Base-by-base conservation (phyloP, 1,140 invertebrate genomes). In the Spodoptera frugiperda region DNA sequence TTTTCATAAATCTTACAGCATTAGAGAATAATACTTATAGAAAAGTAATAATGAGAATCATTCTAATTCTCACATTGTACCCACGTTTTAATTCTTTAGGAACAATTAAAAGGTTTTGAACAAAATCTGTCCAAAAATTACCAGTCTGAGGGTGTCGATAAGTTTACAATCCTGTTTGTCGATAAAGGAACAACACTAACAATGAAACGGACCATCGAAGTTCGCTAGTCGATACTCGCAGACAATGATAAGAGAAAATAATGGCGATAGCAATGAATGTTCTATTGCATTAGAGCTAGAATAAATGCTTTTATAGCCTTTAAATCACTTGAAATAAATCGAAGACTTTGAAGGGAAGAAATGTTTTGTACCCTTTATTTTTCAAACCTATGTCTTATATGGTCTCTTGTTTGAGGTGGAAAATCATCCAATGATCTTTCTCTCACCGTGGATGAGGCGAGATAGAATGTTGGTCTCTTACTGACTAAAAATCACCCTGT, bases 161-260 rank as follows among this genome's bases (percentile, higher is more conserved):
- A 53, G 6, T 53, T 25, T 25, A 25, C 25, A 44, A 67, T 19
- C 39, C 39, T 10, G 14, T 63, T 71, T 49, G 74, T 79, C 71
- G 57, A 75, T 19, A 21, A 55, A 30, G 12, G 12, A 55, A 54
- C 85, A 81, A 61, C 83, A 73, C 82, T 87, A 77, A 39, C n/a
- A 70, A 19, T 65, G 71, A 48, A 74, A 63, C 44, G 49, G 65
- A 76, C 63, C 63, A 82, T 81, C 53, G 81, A 61, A 84, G 80
- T 75, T 81, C 77, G 77, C 68, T 68, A 84, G 78, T 82, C 84
- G 83, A 89, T 89, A 84, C 84, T 88, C 81, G 63, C 85, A 86
- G 83, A 89, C 87, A 86, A 89, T 83, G 87, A 88, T 89, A 89
- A 87, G 87, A 88, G 83, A 86, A 87, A 89, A 65, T 65, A 65